Evolutionary conservation across 2,888 invertebrate genomes (phyloP).

Genomic region (Tortrix viridana): DNA sequence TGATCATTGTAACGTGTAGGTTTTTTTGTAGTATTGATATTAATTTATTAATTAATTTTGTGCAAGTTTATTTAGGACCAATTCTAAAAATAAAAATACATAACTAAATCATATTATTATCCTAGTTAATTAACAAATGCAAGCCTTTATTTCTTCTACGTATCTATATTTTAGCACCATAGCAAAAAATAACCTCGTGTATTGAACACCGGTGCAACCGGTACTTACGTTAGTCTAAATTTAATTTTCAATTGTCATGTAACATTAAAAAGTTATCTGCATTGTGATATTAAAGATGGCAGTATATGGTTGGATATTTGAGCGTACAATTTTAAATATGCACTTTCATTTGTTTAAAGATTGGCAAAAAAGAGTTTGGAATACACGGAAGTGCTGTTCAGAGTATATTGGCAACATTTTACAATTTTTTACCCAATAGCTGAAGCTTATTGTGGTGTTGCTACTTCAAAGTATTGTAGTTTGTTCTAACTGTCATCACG

Average conservation of each 20-base stretch:
- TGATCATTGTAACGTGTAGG: no score
- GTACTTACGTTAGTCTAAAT: neutral
- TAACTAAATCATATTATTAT: conserved; percentile 23
- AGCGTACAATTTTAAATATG: neutral
- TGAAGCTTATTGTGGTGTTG: no score
- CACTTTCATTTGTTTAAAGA: neutral
- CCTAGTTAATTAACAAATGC: conserved; percentile 35
- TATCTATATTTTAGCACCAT: conserved; percentile 62
- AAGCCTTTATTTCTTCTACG: conserved; percentile 37
- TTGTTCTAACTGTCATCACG: no score
- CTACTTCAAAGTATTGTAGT: no score
- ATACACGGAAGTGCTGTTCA: no score
- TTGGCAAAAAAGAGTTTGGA: no score
- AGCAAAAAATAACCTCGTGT: conserved; percentile 48
- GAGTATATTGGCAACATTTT: no score
- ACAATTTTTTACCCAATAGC: no score
- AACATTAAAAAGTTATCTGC: neutral
- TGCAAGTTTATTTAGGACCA: neutral
- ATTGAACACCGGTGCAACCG: neutral
- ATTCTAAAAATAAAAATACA: conserved; percentile 3
- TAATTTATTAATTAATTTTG: no score
- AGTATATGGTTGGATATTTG: neutral
- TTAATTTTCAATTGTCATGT: neutral
- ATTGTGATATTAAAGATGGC: conserved; percentile 1
- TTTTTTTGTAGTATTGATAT: no score